Conservation (phyloP, 2,888 invertebrate genomes). For the Phengaris arion region DNA sequence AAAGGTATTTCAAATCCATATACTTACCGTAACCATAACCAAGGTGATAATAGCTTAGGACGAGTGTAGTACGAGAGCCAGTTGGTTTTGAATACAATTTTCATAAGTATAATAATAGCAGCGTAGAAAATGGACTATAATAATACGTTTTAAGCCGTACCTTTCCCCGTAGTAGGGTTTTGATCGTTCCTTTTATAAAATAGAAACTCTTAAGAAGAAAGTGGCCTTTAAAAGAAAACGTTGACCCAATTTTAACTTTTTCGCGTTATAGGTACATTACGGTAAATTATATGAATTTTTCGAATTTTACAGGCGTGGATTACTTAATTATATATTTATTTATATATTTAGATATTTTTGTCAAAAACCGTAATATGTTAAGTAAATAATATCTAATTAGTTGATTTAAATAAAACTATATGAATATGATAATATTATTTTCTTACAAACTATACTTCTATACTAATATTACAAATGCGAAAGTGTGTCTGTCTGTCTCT, state of each 20-base stretch:
- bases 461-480: too few species aligned
- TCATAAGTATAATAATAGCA: constrained; percentile 16
- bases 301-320: background rate
- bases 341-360: too few species aligned
- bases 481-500: too few species aligned
- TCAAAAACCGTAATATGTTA: too few species aligned
- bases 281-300: background rate
- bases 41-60: constrained; percentile 13
- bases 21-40: constrained; percentile 15
- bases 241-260: constrained; percentile 11
- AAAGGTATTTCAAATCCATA: constrained; percentile 8
- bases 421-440: too few species aligned
- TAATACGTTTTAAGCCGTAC: background rate
- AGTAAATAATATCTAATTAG: too few species aligned
- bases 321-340: too few species aligned
- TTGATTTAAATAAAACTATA: too few species aligned
- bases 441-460: too few species aligned
- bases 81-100: constrained; percentile 19
- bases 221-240: constrained; percentile 15
- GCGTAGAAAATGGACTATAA: background rate
- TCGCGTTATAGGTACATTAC: background rate
- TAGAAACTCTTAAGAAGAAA: background rate
- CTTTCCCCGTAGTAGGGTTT: background rate
- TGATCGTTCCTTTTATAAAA: constrained; percentile 16
- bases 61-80: too few species aligned